Evolutionary conservation across 2,113 vertebrate species (phyloP).

Genomic region (Cygnus atratus): DNA sequence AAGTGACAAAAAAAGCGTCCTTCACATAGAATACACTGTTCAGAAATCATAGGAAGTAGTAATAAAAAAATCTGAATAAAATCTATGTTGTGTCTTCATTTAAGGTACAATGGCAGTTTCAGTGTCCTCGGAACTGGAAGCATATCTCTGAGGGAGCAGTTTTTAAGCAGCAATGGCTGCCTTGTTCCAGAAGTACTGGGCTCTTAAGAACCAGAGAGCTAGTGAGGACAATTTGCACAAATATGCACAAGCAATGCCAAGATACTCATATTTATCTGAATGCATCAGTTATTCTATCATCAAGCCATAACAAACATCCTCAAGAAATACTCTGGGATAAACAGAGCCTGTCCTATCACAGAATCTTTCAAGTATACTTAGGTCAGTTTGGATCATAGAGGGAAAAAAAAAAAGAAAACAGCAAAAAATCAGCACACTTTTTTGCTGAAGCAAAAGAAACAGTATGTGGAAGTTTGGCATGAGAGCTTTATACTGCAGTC

Average conservation of each 20-base stretch:
- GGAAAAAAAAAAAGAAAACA: background rate
- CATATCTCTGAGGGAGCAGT: background rate
- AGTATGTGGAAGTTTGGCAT: background rate
- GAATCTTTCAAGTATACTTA: background rate
- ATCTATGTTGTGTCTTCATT: background rate
- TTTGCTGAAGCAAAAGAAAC: background rate
- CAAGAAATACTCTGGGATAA: background rate
- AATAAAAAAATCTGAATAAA: background rate
- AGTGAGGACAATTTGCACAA: background rate
- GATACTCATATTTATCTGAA: background rate
- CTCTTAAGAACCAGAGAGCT: background rate
- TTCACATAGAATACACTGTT: background rate
- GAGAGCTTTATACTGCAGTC: background rate
- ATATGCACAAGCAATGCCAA: background rate
- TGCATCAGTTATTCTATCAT: background rate
- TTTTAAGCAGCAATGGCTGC: background rate
- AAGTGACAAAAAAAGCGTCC: background rate
- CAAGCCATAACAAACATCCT: background rate
- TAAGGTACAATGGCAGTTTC: background rate
- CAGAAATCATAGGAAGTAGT: background rate
- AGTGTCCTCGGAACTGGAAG: background rate
- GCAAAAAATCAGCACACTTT: background rate
- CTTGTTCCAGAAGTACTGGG: background rate
- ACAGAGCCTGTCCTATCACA: background rate
- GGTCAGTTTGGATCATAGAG: background rate